A percentile compares a stretch with the other conserved stretches of the same genome.
phyloP scores from a whole-genome alignment of 2,888 invertebrate genomes.

The Sclerodermus sp. region DNA sequence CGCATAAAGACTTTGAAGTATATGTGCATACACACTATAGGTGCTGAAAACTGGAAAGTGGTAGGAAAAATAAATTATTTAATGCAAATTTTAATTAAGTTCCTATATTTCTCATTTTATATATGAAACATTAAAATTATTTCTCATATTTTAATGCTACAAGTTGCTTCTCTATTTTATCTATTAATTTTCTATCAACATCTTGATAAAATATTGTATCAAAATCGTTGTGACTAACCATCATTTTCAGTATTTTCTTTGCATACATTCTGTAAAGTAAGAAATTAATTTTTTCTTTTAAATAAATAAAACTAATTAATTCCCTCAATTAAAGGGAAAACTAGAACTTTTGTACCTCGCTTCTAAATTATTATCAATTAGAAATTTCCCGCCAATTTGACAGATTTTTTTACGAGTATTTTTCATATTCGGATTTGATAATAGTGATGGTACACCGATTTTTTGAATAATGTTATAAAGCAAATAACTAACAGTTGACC shows the following conservation, averaged over 20 bases:
- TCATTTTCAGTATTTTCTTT: constrained; percentile 25
- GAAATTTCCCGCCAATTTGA: constrained; percentile 24
- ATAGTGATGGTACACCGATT: constrained; percentile 21
- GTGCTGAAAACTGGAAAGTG: too few species aligned
- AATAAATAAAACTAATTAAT: not conserved
- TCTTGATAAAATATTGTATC: constrained; percentile 26
- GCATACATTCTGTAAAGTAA: constrained; percentile 21
- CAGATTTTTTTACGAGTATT: constrained; percentile 24
- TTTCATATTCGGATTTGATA: constrained; percentile 19
- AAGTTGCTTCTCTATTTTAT: constrained; percentile 29
- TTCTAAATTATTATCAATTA: constrained; percentile 27
- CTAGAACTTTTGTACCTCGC: constrained; percentile 24
- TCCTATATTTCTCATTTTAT: too few species aligned
- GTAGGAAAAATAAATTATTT: too few species aligned
- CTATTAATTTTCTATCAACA: constrained; percentile 24
- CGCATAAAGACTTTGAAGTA: too few species aligned
- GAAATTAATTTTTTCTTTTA: not conserved
- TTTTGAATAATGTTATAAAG: constrained; percentile 21
- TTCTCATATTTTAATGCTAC: constrained; percentile 26
- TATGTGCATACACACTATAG: too few species aligned
- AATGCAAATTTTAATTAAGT: too few species aligned
- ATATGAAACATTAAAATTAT: too few species aligned
- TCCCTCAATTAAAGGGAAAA: too few species aligned
- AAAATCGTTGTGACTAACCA: constrained; percentile 27
- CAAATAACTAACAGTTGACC: constrained; percentile 27